phyloP scores from a whole-genome alignment of 2,797 vertebrate species.

The Erethizon dorsatum region DNA sequence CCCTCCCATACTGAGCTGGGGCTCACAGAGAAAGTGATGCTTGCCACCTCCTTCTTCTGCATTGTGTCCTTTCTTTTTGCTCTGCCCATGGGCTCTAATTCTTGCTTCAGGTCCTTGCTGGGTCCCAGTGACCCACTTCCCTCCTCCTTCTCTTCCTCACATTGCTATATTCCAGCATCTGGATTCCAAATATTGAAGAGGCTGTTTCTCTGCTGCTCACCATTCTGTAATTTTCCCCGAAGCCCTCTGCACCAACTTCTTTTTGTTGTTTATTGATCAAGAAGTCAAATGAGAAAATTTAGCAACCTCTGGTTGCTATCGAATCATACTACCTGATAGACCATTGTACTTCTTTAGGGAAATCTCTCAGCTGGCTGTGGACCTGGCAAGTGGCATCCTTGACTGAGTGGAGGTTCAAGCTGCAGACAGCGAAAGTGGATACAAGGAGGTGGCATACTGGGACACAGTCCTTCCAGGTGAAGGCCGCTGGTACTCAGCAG shows the following conservation, averaged over 20 bases:
- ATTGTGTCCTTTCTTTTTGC: not conserved
- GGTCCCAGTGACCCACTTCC: not conserved
- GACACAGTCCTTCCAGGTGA: no score
- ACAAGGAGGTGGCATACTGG: not conserved
- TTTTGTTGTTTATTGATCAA: not conserved
- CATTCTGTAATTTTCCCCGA: not conserved
- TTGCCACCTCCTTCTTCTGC: not conserved
- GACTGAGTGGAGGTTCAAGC: not conserved
- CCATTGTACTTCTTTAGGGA: not conserved
- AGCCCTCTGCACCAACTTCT: not conserved
- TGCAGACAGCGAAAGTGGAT: not conserved
- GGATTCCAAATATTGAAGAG: not conserved
- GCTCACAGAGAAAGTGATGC: not conserved
- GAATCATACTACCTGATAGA: not conserved
- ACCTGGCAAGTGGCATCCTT: not conserved
- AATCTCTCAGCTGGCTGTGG: not conserved
- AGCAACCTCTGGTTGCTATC: not conserved
- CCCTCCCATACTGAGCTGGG: not conserved
- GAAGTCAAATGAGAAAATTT: not conserved
- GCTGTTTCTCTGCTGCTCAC: not conserved
- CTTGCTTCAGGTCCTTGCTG: not conserved
- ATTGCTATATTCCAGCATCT: not conserved
- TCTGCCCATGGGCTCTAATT: not conserved
- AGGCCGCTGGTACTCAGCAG: not conserved
- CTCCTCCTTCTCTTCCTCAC: not conserved